Conservation (phyloP, 2,797 vertebrate species). For the Coilia nasus region DNA sequence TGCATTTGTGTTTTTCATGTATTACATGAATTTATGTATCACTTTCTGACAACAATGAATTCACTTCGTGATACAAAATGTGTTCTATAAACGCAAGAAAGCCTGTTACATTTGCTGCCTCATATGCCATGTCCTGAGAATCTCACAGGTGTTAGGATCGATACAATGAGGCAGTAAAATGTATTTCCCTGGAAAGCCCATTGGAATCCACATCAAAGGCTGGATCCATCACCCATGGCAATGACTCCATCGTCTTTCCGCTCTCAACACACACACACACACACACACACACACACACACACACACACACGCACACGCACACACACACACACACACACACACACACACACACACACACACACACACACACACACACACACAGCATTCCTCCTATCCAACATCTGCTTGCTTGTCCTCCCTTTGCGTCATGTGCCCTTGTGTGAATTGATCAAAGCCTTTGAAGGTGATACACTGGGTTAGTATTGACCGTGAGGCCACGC, state of each 20-base stretch:
- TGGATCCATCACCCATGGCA: conserved; percentile 36
- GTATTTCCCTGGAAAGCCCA: conserved; percentile 39
- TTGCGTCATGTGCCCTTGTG: conserved; percentile 30
- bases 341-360: conserved; percentile 26
- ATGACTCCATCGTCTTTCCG: conserved; percentile 21
- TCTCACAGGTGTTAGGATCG: conserved; percentile 31
- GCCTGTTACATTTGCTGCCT: no score
- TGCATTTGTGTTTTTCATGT: no score
- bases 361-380: neutral
- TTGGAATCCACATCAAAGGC: conserved; percentile 46
- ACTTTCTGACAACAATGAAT: no score
- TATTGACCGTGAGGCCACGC: neutral
- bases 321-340: neutral
- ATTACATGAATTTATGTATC: no score
- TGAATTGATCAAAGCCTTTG: conserved; percentile 14
- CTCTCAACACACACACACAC: conserved; percentile 27
- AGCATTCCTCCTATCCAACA: conserved; percentile 23
- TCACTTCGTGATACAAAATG: no score
- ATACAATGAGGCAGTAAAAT: conserved; percentile 48
- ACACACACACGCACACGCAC: neutral
- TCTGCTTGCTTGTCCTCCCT: conserved; percentile 25
- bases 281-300: neutral
- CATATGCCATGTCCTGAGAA: neutral
- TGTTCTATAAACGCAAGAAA: no score
- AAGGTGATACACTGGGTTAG: neutral